Evolutionary conservation across 1,140 invertebrate genomes (phyloP), one percentile per base, ranked within the genome.

Genomic region (Sarcophaga bullata): DNA sequence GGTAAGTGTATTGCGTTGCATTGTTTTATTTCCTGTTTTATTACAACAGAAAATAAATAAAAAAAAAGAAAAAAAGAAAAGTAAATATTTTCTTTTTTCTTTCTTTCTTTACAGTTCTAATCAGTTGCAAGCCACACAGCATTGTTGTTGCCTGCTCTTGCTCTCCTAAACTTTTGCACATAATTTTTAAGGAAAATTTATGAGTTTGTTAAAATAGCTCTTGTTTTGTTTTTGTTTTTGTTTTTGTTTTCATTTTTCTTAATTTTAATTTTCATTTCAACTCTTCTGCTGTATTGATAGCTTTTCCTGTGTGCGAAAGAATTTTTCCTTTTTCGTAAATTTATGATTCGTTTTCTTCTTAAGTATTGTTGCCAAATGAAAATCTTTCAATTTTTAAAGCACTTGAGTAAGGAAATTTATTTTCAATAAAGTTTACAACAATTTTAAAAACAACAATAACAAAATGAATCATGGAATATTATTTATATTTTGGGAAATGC

Each of bases 1-100:
- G 25, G 25, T 37, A 37, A 15, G 11, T 62, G 15, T 62, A 62
- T 62, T 62, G 6, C 54, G n/a, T 11, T 62, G 11, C 54, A 58
- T 68, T 68, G 62, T 17, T 68, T 68, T 68, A 68, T 68, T 68
- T 68, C 62, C 62, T 68, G 62, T 68, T 25, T 19, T 68, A 37
- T 37, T 37, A 37, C 25, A 37, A 37, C 1, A 37, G 1, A 37
- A 37, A 37, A 37, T 37, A 37, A 37, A 37, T 37, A 37, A 1
- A 37, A 37, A 37, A 1, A 4, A 37, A 37, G 25, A 68, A 68
- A 58, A 58, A 58, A 10, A 8, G 19, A 68, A 68, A 19, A 19
- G 17, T 17, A 68, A 68, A 68, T 19, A 68, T 17, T 68, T 68
- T 68, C 19, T 17, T 68, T 68, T 19, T 68, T 19, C 13, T 58